Percentiles rank a stretch among this genome's conserved stretches.
phyloP scores from a whole-genome alignment of 2,797 vertebrate genomes.

The Characodon lateralis region DNA sequence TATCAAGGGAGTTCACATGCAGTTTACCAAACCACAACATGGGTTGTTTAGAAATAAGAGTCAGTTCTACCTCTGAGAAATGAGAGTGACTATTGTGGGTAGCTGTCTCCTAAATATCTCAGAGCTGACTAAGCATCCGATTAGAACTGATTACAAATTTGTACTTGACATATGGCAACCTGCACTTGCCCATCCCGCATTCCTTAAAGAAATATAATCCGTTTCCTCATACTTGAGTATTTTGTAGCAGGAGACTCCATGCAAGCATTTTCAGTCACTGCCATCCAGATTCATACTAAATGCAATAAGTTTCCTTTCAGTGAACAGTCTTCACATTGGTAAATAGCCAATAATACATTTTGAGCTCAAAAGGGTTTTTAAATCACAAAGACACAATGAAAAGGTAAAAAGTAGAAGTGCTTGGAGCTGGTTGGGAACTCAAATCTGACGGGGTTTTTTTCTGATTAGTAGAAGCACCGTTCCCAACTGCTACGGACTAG shows the following conservation, averaged over 20 bases:
- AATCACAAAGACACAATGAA: background rate
- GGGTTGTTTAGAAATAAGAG: background rate
- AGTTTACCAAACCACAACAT: background rate
- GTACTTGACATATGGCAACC: constrained; percentile 30
- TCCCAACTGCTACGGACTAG: background rate
- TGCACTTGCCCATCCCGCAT: constrained; percentile 33
- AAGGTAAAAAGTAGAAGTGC: background rate
- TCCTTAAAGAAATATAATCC: constrained; percentile 15
- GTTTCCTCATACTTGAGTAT: constrained; percentile 8
- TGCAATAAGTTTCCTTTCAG: background rate
- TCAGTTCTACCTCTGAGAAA: background rate
- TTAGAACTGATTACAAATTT: constrained; percentile 24
- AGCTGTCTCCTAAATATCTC: background rate
- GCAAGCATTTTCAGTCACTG: background rate
- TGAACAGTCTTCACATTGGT: background rate
- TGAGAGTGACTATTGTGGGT: background rate
- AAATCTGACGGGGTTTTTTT: background rate
- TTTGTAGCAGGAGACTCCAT: background rate
- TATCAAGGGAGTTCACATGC: background rate
- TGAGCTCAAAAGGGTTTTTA: background rate
- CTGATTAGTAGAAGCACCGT: background rate
- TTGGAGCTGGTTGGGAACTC: background rate
- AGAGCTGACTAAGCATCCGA: constrained; percentile 51
- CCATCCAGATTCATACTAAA: background rate
- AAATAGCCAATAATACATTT: background rate